Conservation (phyloP, 2,113 vertebrate genomes). For the Channa argus region DNA sequence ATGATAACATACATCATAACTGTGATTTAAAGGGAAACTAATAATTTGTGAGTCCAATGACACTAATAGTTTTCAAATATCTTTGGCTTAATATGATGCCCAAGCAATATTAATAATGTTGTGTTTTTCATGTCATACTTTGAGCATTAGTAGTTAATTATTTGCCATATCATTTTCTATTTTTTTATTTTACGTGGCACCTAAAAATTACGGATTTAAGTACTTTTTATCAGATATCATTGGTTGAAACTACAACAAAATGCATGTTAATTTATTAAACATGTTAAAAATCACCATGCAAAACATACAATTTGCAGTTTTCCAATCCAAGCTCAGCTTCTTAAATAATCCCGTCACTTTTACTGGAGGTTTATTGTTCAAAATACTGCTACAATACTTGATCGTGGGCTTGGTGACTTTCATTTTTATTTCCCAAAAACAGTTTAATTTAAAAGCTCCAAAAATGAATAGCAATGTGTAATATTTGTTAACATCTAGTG, state of each 20-base stretch:
- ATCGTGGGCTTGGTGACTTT: background rate
- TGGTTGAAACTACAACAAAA: too few species aligned
- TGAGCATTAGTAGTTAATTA: too few species aligned
- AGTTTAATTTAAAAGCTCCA: background rate
- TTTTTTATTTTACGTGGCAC: background rate
- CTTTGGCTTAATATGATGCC: background rate
- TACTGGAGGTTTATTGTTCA: background rate
- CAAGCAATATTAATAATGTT: background rate
- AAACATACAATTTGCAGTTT: too few species aligned
- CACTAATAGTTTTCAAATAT: background rate
- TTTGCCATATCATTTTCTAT: background rate
- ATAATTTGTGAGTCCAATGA: background rate
- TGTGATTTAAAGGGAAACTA: slow-evolving; percentile 7
- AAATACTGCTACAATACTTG: background rate
- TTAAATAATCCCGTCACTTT: background rate
- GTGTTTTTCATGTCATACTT: too few species aligned
- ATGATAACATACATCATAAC: slow-evolving; percentile 2
- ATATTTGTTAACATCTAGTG: too few species aligned
- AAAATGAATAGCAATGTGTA: background rate
- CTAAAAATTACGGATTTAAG: background rate
- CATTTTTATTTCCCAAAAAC: background rate
- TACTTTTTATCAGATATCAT: too few species aligned
- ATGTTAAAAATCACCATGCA: too few species aligned
- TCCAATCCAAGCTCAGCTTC: too few species aligned
- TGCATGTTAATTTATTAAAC: too few species aligned